Base-by-base conservation (phyloP, 2,113 vertebrate genomes). In the Fregata magnificens region DNA sequence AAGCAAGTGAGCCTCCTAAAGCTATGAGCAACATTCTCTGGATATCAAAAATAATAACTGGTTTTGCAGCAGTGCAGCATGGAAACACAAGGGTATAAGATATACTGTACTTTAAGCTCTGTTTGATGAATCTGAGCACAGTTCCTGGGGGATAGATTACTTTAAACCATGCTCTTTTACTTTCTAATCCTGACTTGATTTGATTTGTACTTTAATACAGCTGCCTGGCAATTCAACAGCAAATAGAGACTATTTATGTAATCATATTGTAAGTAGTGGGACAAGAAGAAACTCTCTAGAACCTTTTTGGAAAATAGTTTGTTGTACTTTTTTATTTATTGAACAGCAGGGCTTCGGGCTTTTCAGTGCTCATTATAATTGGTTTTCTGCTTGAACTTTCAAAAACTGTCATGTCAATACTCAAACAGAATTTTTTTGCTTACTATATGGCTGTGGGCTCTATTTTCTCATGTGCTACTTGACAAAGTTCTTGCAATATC, bases 351-450 rank as follows among this genome's bases (percentile, higher is more conserved):
- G 98, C 98, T 99, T 96, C 98, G 6, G 98, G 99, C 98, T 99
- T 98, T 98, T 98, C 97, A 97, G 97, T 98, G 98, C 98, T 99
- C 98, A 98, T 99, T 99, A 99, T 98, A 99, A 99, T 99, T 98
- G 97, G 98, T 99, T 99, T 99, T 99, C 98, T 99, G 98, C 98
- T 98, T 99, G 98, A 99, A 99, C 99, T 99, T 99, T 99, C 98
- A 98, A 99, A 99, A 99, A 99, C 98, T 99, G 98, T 98, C 98
- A 98, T 99, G 99, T 99, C 99, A 99, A 98, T 99, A 99, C 98
- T 99, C 98, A 98, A 98, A 98, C 98, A 98, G 98, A 98, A 98
- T 99, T 99, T 99, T 98, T 98, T 98, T 98, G 98, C 98, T 98
- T 98, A 98, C 97, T 98, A 92, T 98, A 98, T 98, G 97, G 98